A percentile compares a stretch with the other conserved stretches of the same genome.
Conservation (phyloP, 2,797 vertebrate genomes). For the Aldrovandia affinis region DNA sequence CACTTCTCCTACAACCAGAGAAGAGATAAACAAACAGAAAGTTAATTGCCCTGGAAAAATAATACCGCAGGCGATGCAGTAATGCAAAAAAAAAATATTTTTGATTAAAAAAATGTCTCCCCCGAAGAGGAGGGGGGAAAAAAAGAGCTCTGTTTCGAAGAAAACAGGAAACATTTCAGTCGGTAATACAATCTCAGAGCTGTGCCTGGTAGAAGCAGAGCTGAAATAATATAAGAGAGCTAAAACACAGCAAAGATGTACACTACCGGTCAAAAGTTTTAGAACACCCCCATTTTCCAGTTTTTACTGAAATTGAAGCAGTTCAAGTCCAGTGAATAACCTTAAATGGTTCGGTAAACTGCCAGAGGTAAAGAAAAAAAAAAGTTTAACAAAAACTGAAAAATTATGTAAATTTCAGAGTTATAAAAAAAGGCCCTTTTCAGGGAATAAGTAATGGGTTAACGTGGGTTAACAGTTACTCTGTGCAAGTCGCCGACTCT, state of each 20-base stretch:
- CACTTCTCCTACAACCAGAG: conserved; percentile 47
- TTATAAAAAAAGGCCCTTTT: too few species aligned
- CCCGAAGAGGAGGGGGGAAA: conserved; percentile 24
- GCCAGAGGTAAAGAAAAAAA: too few species aligned
- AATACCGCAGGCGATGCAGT: conserved; percentile 37
- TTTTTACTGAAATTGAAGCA: too few species aligned
- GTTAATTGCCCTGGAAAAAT: conserved; percentile 36
- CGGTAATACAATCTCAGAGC: conserved; percentile 38
- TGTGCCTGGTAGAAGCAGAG: conserved; percentile 34
- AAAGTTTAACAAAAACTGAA: too few species aligned
- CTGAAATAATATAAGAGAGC: conserved; percentile 4
- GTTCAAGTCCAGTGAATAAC: too few species aligned
- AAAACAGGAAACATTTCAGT: conserved; percentile 31
- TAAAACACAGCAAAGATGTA: conserved; percentile 21
- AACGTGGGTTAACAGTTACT: too few species aligned
- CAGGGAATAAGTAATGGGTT: too few species aligned
- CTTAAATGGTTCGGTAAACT: too few species aligned
- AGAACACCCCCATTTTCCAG: too few species aligned
- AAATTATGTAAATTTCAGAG: too few species aligned
- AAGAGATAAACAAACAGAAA: conserved; percentile 18
- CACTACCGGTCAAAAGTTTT: too few species aligned
- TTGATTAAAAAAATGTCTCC: neutral
- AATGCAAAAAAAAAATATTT: conserved; percentile 30
- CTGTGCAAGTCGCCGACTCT: too few species aligned
- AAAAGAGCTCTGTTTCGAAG: conserved; percentile 1